Evolutionary conservation across 1,140 invertebrate genomes (phyloP), one percentile per base, ranked within the genome.

Genomic region (Apis laboriosa): DNA sequence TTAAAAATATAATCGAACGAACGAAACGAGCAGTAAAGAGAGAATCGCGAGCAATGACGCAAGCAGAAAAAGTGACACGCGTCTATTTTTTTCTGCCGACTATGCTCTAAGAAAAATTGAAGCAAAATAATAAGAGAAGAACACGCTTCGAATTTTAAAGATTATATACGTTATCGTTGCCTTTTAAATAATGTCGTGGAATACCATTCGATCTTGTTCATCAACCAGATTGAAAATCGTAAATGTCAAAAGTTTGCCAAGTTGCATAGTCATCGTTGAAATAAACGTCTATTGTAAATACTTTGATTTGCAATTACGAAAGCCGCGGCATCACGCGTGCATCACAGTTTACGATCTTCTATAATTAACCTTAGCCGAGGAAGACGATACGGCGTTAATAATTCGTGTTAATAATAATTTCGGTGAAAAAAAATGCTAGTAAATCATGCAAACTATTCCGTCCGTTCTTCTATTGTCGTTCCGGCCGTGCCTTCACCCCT

Each of bases 31-130:
- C 2, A 17, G 11, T 12, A 66, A 77, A 3, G 15, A 24, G 19
- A 64, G 19, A 51, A 19, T 9, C 19, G 34, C 56, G 24, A 19
- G 34, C 43, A 19, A 70, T 86, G 63, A 77, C 67, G 68, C 61
- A 81, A 71, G 51, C 75, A 51, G 68, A 28, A 74, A 86, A 86
- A 77, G 49, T 60, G 67, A 82, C 79, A 21, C 55, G 34, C 34
- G 51, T 75, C 58, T 86, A 82, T 77, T 83, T 86, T 75, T 77
- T 86, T 56, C 78, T 34, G 9, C 66, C 21, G 43, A 34, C 19
- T 55, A 66, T 58, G 51, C 7, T 71, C 63, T 49, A 56, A 80
- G 80, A 70, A 78, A 74, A 63, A 11, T 15, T 21, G 55, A 49
- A 17, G 8, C 5, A n/a, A 55, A 64, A 74, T 70, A 64, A 64